Evolutionary conservation across 2,888 invertebrate genomes (phyloP), one percentile per base, ranked within the genome.

Genomic region (Carterocephalus palaemon): DNA sequence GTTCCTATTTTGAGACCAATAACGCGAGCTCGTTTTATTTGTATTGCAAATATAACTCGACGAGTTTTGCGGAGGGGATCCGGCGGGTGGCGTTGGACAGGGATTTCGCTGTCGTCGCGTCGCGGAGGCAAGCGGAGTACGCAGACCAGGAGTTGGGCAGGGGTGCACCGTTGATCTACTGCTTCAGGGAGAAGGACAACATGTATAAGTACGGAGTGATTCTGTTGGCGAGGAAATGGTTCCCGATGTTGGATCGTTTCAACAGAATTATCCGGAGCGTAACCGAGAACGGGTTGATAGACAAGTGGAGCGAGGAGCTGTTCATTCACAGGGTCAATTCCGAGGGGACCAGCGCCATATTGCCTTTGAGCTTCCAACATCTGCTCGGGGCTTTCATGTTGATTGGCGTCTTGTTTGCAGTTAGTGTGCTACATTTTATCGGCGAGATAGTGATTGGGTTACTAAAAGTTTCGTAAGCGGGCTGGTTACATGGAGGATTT

Each of bases 191-290:
- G 56, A 75, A 72, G 45, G 59, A 79, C 55, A 86, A 84, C 49
- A 66, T 88, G 50, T 87, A 88, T 55, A 86, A 87, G 59, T 88
- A 88, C 46, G 84, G 82, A 0, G 87, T 87, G n/a, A 86, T 82
- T 8, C 60, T 88, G 29, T 53, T 88, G 24, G 70, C 83, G 15
- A 67, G 83, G 15, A 76, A 79, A 58, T 88, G 86, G 86, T 86
- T 77, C 56, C 87, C 88, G 3, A 75, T 88, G 67, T 53, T 85
- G 37, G 74, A 69, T 0, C 70, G 77, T 41, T 76, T 88, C 43
- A 84, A 88, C 58, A 70, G 59, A 28, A 85, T 87, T 38, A 86
- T 88, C 34, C 74, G 87, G 1, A 82, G 85, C 38, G 77, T 87
- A 4, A 75, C 77, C 0, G 88, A 88, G 53, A 87, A 86, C 48